A percentile compares a stretch with the other conserved stretches of the same genome.
These are phyloP conservation scores for Notolepis coatsorum DNA, from an alignment of 2,797 vertebrate genomes.

Conservation along the genomic window DNA sequence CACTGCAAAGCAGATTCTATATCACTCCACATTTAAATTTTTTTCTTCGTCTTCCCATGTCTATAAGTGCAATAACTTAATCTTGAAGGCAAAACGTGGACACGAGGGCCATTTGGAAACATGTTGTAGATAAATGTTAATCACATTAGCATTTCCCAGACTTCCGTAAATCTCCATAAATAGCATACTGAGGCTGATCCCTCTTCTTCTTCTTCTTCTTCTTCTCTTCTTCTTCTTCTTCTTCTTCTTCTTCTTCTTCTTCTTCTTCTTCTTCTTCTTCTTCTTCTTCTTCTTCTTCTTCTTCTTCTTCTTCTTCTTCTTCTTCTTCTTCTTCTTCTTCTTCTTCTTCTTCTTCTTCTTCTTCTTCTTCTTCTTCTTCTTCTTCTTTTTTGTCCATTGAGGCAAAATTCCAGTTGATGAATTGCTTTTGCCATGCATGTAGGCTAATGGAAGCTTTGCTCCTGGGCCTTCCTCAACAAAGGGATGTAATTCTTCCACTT, in stretches of 20 bases:
- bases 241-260: no score
- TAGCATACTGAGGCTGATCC: constrained; percentile 86
- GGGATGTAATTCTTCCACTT: constrained; percentile 82
- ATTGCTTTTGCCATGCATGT: constrained; percentile 87
- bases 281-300: no score
- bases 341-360: no score
- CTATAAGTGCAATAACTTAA: constrained; percentile 77
- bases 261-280: no score
- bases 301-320: no score
- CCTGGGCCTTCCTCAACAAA: constrained; percentile 87
- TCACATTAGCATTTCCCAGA: constrained; percentile 88
- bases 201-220: constrained; percentile 74
- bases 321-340: no score
- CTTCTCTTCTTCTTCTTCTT: no score
- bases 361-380: no score
- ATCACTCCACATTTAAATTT: constrained; percentile 63
- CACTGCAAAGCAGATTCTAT: constrained; percentile 77
- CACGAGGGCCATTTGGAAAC: constrained; percentile 84
- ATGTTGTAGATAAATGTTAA: constrained; percentile 89
- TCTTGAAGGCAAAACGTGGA: constrained; percentile 79
- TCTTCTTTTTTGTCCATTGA: constrained; percentile 82
- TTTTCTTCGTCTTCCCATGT: constrained; percentile 41
- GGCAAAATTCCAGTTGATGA: constrained; percentile 87
- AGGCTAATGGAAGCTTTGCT: constrained; percentile 88
- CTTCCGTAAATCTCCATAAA: constrained; percentile 88